phyloP scores from a whole-genome alignment of 2,797 vertebrate species.

The Pterois miles region DNA sequence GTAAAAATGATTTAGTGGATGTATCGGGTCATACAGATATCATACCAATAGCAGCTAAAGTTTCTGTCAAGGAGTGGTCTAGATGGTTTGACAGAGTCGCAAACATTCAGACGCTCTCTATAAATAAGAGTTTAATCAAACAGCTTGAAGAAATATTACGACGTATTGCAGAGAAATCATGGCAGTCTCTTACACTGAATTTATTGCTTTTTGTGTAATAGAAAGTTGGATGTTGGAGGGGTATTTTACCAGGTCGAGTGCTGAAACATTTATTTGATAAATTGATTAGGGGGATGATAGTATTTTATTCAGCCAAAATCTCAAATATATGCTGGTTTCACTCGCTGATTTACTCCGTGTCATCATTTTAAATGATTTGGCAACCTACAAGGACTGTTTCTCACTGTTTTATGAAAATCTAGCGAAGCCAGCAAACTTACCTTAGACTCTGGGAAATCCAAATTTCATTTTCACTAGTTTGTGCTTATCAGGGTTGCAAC shows the following conservation, averaged over 20 bases:
- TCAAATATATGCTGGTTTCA: not conserved
- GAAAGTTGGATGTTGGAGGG: not conserved
- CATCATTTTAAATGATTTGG: not conserved
- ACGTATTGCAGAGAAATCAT: not conserved
- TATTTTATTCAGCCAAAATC: not conserved
- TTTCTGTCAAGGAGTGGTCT: no score
- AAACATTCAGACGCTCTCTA: slow-evolving; percentile 1
- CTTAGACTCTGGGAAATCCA: no score
- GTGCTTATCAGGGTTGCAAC: no score
- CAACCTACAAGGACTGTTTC: not conserved
- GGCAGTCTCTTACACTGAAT: not conserved
- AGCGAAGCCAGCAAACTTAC: no score
- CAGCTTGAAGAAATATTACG: not conserved
- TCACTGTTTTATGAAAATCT: not conserved
- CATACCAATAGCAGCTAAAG: not conserved
- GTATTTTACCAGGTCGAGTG: not conserved
- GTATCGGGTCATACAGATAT: not conserved
- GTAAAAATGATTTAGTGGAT: not conserved
- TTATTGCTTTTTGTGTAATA: not conserved
- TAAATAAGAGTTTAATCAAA: slow-evolving; percentile 33
- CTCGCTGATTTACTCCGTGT: not conserved
- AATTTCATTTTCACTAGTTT: no score
- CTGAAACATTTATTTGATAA: not conserved
- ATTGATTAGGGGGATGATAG: not conserved
- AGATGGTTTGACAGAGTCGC: not conserved